Evolutionary conservation across 1,140 invertebrate genomes (phyloP), one percentile per base, ranked within the genome.

Genomic region (Pomacea maculata): DNA sequence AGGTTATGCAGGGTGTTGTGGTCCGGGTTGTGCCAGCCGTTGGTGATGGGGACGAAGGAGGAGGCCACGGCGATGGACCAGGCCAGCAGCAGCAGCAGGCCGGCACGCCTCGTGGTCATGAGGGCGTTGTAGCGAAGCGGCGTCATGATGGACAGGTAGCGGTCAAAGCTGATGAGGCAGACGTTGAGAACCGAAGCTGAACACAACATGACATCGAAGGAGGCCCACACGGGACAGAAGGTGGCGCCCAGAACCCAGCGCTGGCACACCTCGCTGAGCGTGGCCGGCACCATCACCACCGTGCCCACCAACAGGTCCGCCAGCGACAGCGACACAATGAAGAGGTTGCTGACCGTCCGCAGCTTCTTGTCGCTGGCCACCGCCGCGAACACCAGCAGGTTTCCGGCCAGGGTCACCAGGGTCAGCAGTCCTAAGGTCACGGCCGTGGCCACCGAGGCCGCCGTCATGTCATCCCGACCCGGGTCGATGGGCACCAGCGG

Each of bases 191-290:
- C 99, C 80, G 97, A 99, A 55, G 98, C 97, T 73, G 98, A 99
- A 85, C 95, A 98, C 92, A 97, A 98, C 96, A 99, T 98, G 85
- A 99, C 97, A 92, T 99, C 98, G 92, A 98, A 98, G 55, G 97
- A 97, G 80, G 98, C 96, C 98, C 98, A 99, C 55, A 97, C 97
- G 91, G 99, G 97, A 93, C 98, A 99, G 93, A 99, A 98, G 87
- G 95, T 94, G 80, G 95, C 94, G 34, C 97, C 97, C 88, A 99
- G 98, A 85, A 97, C 95, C 98, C 98, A 99, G 91, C 98, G 97
- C 11, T 86, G 88, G 34, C 92, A 88, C 12, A 93, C 86, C 87
- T 93, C 92, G 81, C 92, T 92, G 2, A 89, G 86, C 5, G 92
- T 89, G 8, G 92, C 92, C 29, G 96, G 95, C 6, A 95, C 94